Base-by-base conservation (phyloP, 1,140 invertebrate species). In the Drosophila tsacasi region DNA sequence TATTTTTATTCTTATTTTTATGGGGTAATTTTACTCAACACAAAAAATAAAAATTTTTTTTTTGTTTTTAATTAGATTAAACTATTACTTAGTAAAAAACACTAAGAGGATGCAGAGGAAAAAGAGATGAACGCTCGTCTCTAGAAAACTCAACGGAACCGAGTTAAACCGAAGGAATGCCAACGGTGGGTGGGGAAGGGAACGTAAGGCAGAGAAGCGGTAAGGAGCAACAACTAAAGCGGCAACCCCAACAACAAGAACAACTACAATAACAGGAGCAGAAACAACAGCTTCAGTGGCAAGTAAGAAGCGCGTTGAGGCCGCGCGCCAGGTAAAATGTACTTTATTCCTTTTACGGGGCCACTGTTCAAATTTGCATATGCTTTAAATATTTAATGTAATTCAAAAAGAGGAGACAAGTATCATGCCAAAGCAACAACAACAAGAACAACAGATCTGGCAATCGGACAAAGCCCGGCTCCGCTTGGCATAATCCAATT, bases 311-410 rank as follows among this genome's bases (percentile, higher is more conserved):
- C 54, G 69, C 71, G 75, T 73, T 86, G 71, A 76, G 79, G 79
- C 60, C 73, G 81, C 81, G 65, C 54, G 54, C 35, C 65, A 84
- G 79, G 78, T 63, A 63, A 63, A 66, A 57, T 40, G 63, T 79
- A 74, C 64, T 74, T 82, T 81, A 76, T 81, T 67, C 47, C 60
- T 82, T 89, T 85, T 73, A 87, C 67, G 75, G 71, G 76, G 83
- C 84, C 75, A 87, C 83, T 87, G 86, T 76, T 89, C 82, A 90
- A 90, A 90, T 91, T 90, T 90, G 85, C 85, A 90, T 90, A 90
- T 90, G 85, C 72, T 90, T 90, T 90, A 85, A 90, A 90, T 90
- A 91, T 90, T 90, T 91, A 90, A 90, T 90, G 86, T 76, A 90
- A 90, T 90, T 82, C 86, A 89, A 91, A 76, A 85, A 79, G 77